A percentile compares a stretch with the other conserved stretches of the same genome.
These are phyloP conservation scores for Pica pica DNA, from an alignment of 2,113 vertebrate species.

Conservation along the genomic window DNA sequence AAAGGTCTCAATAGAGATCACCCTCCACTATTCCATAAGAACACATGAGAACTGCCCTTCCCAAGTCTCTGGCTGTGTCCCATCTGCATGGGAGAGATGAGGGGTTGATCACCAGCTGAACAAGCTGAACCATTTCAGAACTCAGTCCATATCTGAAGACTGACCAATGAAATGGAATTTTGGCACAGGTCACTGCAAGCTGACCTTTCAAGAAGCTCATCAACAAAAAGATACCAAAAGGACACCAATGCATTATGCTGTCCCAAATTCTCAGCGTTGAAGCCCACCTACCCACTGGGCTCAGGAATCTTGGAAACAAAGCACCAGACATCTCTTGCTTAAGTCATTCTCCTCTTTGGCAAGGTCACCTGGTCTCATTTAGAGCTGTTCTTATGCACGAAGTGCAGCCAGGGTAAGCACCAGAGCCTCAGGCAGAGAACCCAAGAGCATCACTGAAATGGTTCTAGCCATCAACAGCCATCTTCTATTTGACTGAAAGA, in stretches of 20 bases:
- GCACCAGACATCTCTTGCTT: neutral
- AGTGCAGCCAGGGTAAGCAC: neutral
- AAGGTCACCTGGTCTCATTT: neutral
- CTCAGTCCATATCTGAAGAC: neutral
- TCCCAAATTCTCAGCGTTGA: neutral
- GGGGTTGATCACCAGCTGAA: neutral
- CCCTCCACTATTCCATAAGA: neutral
- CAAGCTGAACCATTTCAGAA: neutral
- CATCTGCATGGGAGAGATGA: neutral
- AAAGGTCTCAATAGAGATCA: neutral
- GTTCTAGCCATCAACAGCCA: neutral
- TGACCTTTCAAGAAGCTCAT: neutral
- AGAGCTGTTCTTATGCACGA: neutral
- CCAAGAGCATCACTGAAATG: neutral
- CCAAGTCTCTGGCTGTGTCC: fast-evolving
- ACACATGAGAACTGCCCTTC: fast-evolving
- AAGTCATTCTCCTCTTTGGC: neutral
- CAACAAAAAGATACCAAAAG: neutral
- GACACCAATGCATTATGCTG: neutral
- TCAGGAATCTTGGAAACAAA: neutral
- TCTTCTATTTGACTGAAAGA: neutral
- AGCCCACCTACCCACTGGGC: neutral
- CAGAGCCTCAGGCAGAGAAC: neutral
- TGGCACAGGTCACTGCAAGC: neutral
- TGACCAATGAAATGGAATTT: neutral